phyloP scores from a whole-genome alignment of 2,888 invertebrate species.

The Dolichopus griseipennis region DNA sequence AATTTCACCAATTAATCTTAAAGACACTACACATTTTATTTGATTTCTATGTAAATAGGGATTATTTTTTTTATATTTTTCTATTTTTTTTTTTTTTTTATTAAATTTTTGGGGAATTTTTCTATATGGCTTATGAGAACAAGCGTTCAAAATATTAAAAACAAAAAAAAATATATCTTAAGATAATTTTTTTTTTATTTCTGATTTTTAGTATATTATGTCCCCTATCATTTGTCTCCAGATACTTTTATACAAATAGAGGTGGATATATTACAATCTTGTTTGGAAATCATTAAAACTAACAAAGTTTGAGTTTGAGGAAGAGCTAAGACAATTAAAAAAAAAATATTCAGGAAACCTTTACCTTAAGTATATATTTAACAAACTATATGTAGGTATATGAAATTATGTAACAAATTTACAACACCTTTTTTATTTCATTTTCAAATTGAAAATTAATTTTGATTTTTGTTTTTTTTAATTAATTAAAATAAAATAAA shows the following conservation, averaged over 20 bases:
- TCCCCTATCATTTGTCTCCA: too few species aligned
- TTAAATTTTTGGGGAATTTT: too few species aligned
- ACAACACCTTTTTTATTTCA: background rate
- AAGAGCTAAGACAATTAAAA: background rate
- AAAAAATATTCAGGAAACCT: background rate
- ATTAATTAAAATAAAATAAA: constrained; percentile 6
- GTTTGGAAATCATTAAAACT: too few species aligned
- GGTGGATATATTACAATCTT: too few species aligned
- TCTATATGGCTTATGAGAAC: too few species aligned
- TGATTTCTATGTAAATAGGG: constrained; percentile 3
- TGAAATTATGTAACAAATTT: background rate
- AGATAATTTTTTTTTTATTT: too few species aligned
- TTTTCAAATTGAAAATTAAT: background rate
- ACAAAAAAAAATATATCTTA: too few species aligned
- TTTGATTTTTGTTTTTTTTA: background rate
- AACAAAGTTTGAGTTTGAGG: background rate
- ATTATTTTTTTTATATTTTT: background rate
- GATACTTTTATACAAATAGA: too few species aligned
- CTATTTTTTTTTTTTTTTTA: background rate
- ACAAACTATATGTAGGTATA: background rate
- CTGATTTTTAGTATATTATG: too few species aligned
- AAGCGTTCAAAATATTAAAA: too few species aligned
- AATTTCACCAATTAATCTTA: constrained; percentile 6
- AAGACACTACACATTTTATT: background rate
- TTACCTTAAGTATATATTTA: background rate